Evolutionary conservation across 1,140 invertebrate genomes (phyloP).

Genomic region (Gerris buenoi): DNA sequence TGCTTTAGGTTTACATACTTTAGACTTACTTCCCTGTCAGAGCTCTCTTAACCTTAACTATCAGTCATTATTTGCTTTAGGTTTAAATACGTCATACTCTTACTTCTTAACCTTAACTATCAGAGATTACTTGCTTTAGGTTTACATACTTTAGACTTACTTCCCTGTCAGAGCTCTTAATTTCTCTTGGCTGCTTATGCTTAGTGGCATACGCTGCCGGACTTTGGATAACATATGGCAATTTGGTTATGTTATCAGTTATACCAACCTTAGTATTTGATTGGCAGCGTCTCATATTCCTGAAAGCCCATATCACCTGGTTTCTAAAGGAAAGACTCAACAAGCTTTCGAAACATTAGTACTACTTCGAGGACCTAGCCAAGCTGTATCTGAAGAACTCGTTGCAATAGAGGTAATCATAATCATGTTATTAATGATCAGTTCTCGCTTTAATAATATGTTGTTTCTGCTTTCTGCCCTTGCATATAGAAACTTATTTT

Average conservation of each 20-base stretch:
- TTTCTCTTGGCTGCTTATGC: neutral
- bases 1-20: no score
- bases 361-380: neutral
- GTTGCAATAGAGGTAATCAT: neutral
- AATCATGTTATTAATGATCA: no score
- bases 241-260: neutral
- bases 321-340: neutral
- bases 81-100: no score
- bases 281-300: neutral
- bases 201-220: neutral
- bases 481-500: no score
- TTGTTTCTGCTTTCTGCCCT: no score
- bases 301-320: neutral
- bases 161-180: neutral
- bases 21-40: neutral
- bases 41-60: no score
- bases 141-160: neutral
- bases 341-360: neutral
- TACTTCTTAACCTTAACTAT: no score
- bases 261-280: neutral
- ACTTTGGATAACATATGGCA: neutral
- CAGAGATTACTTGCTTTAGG: neutral
- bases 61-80: no score
- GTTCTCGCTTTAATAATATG: no score
- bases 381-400: neutral